phyloP scores from a whole-genome alignment of 2,797 vertebrate species.

The Gobio occitaniae region DNA sequence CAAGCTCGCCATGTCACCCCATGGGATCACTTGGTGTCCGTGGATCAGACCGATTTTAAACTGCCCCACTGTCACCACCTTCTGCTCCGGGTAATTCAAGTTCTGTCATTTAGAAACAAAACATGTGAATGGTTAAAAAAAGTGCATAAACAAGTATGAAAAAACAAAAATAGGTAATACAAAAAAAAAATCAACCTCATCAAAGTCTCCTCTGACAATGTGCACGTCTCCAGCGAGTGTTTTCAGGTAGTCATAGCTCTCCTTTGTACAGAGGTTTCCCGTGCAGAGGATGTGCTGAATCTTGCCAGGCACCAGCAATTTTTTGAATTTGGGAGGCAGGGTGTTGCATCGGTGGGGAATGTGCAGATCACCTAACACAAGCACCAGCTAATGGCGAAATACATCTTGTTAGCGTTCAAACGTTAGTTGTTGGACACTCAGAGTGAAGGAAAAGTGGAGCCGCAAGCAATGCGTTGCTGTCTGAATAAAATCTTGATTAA shows the following conservation, averaged over 20 bases:
- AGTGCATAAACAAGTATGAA: neutral
- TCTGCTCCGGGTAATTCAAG: conserved; percentile 98
- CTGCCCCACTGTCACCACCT: conserved; percentile 98
- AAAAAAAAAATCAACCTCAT: conserved; percentile 81
- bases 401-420: conserved; percentile 8
- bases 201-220: conserved; percentile 97
- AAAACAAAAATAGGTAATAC: neutral
- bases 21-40: conserved; percentile 97
- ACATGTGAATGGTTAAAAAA: neutral
- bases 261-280: conserved; percentile 99
- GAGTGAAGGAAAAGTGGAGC: neutral
- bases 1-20: conserved; percentile 97
- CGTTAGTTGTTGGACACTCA: neutral
- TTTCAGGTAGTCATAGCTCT: conserved; percentile 99
- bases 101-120: conserved; percentile 76
- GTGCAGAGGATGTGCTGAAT: conserved; percentile 99
- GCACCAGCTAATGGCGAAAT: conserved; percentile 86
- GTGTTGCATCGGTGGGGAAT: conserved; percentile 99
- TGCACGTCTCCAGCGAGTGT: conserved; percentile 97
- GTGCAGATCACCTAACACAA: conserved; percentile 98
- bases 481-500: neutral
- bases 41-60: conserved; percentile 99
- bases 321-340: conserved; percentile 98
- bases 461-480: conserved; percentile 29
- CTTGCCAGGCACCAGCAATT: conserved; percentile 96